phyloP scores from a whole-genome alignment of 2,113 vertebrate species.

The Elanus axillaris region DNA sequence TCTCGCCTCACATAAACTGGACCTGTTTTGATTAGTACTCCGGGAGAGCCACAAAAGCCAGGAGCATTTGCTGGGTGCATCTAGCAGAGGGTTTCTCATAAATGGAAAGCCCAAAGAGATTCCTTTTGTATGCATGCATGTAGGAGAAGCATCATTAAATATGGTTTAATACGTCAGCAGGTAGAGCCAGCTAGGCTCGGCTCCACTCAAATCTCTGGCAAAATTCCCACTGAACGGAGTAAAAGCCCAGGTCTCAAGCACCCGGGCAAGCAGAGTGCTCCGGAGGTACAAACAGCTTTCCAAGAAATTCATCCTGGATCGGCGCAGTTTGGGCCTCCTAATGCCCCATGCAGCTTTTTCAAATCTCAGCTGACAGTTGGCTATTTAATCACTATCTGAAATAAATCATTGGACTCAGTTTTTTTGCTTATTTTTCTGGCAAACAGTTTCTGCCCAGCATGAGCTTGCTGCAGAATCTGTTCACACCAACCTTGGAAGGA shows the following conservation, averaged over 20 bases:
- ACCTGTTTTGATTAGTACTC: neutral
- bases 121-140: accelerated
- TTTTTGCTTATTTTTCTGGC: neutral
- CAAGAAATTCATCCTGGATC: neutral
- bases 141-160: neutral
- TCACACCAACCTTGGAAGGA: neutral
- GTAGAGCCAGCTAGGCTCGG: neutral
- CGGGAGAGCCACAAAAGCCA: neutral
- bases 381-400: neutral
- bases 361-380: neutral
- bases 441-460: neutral
- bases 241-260: neutral
- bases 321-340: neutral
- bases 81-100: neutral
- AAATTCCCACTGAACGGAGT: neutral
- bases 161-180: neutral
- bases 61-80: neutral
- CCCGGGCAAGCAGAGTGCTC: neutral
- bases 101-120: neutral
- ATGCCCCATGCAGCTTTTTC: neutral
- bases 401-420: neutral
- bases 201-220: neutral
- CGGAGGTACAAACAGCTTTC: accelerated
- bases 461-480: neutral
- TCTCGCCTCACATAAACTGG: neutral